Conservation (phyloP, 2,888 invertebrate genomes). For the Panorpa germanica region DNA sequence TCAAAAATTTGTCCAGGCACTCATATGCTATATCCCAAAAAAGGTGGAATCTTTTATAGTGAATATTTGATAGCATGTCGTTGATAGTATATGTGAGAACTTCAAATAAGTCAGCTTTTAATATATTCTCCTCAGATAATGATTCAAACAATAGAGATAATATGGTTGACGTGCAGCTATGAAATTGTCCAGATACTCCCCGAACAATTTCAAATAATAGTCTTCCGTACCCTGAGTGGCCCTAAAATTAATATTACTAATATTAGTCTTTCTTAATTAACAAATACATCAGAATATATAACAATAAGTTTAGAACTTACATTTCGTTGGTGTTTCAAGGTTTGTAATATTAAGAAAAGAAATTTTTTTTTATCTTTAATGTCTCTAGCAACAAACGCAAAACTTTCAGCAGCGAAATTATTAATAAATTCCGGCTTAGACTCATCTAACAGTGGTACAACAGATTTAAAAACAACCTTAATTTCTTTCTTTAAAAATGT, state of each 20-base stretch:
- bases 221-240: constrained; percentile 62
- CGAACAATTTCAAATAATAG: constrained; percentile 76
- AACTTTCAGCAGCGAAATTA: constrained; percentile 90
- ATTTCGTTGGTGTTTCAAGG: constrained; percentile 43
- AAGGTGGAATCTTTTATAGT: constrained; percentile 38
- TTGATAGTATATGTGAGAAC: constrained; percentile 43
- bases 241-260: constrained; percentile 28
- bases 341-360: constrained; percentile 44
- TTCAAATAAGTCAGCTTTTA: constrained; percentile 29
- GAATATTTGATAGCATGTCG: constrained; percentile 40
- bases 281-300: too few relatives aligned
- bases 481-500: constrained; percentile 66
- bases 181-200: constrained; percentile 69
- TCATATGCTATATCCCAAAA: constrained; percentile 41
- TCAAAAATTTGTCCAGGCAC: too few relatives aligned
- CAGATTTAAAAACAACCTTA: constrained; percentile 43
- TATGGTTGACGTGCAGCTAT: constrained; percentile 59
- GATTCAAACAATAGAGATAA: constrained; percentile 45
- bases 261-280: too few relatives aligned
- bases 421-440: constrained; percentile 68
- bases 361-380: constrained; percentile 62
- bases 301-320: constrained; percentile 33
- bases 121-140: constrained; percentile 25
- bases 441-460: constrained; percentile 59
- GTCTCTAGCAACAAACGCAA: constrained; percentile 85